Evolutionary conservation across 1,140 invertebrate species (phyloP).

Genomic region (Lamellibrachia luymesi): DNA sequence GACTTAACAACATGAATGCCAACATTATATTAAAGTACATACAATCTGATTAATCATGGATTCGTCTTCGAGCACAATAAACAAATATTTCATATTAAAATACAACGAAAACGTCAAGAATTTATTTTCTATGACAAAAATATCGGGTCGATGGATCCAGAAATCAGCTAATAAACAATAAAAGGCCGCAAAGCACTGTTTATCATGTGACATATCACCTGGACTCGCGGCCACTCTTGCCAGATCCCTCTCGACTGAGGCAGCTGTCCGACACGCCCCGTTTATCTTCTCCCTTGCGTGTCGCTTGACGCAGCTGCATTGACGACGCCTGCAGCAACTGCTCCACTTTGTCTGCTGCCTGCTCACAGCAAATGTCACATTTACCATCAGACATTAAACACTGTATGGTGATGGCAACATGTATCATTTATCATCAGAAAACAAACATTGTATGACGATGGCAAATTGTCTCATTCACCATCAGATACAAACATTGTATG

Average conservation of each 20-base stretch:
- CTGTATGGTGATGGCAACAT: too few species aligned
- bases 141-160: too few species aligned
- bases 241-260: constrained; percentile 28
- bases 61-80: too few species aligned
- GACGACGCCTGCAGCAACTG: constrained; percentile 47
- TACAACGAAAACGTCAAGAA: too few species aligned
- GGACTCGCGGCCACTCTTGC: constrained; percentile 21
- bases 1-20: too few species aligned
- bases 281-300: constrained; percentile 17
- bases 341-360: constrained; percentile 38
- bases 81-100: too few species aligned
- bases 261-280: constrained; percentile 13
- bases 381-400: background rate
- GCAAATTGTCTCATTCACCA: background rate
- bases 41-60: too few species aligned
- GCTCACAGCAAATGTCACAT: constrained; percentile 6
- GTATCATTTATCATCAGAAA: background rate
- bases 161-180: too few species aligned
- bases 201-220: constrained; percentile 18
- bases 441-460: background rate
- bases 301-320: constrained; percentile 38
- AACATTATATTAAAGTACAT: too few species aligned
- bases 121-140: too few species aligned
- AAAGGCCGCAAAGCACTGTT: too few species aligned
- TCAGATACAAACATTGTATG: background rate